phyloP scores from a whole-genome alignment of 2,888 invertebrate species.

The Drosophila tanythrix region DNA sequence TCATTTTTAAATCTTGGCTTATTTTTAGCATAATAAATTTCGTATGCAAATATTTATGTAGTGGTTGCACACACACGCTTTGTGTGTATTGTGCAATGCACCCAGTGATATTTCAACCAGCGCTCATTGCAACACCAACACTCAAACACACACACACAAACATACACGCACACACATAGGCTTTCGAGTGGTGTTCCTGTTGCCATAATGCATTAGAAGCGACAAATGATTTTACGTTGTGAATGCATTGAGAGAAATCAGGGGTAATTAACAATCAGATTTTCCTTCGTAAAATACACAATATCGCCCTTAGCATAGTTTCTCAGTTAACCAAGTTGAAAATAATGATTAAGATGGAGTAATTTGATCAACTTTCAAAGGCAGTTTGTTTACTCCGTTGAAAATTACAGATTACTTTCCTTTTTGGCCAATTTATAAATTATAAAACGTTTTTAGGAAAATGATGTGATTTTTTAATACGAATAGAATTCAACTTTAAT shows the following conservation, averaged over 20 bases:
- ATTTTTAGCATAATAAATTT: slow-evolving; percentile 84
- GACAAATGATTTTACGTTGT: slow-evolving; percentile 63
- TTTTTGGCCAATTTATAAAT: not conserved
- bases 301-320: not conserved
- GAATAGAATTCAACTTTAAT: not conserved
- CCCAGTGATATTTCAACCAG: slow-evolving; percentile 49
- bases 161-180: slow-evolving; percentile 28
- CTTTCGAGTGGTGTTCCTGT: slow-evolving; percentile 68
- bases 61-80: slow-evolving; percentile 25
- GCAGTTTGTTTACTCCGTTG: too few relatives aligned
- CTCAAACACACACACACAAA: slow-evolving; percentile 23
- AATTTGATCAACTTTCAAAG: not conserved
- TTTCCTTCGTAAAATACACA: not conserved
- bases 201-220: slow-evolving; percentile 78
- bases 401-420: not conserved
- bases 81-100: slow-evolving; percentile 31
- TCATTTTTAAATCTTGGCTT: slow-evolving; percentile 82
- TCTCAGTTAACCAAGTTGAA: not conserved
- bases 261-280: not conserved
- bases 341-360: not conserved
- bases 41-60: slow-evolving; percentile 83
- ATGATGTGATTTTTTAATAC: too few relatives aligned
- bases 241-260: slow-evolving; percentile 41
- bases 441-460: not conserved
- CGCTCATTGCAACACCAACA: slow-evolving; percentile 27